phyloP scores from a whole-genome alignment of 1,140 invertebrate species.

The Oryctes rhinoceros region DNA sequence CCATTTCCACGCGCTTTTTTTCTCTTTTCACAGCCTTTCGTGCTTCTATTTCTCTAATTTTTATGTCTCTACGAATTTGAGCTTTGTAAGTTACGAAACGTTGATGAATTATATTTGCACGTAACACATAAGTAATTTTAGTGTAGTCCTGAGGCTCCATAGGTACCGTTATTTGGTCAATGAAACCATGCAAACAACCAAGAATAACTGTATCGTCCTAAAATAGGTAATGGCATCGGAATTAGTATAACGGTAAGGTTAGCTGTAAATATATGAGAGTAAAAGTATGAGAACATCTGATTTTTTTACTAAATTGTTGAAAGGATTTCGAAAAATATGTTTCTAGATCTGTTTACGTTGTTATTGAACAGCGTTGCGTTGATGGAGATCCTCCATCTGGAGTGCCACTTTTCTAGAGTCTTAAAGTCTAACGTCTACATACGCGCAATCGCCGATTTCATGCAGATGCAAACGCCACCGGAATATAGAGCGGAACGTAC shows the following conservation, averaged over 20 bases:
- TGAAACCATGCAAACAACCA: conserved; percentile 65
- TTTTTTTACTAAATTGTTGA: too few relatives aligned
- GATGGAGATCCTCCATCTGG: too few relatives aligned
- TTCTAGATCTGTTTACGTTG: too few relatives aligned
- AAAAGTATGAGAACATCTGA: too few relatives aligned
- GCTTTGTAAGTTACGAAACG: conserved; percentile 70
- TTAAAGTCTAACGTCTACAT: too few relatives aligned
- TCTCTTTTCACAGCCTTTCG: conserved; percentile 65
- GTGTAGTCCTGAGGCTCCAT: conserved; percentile 60
- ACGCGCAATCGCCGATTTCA: too few relatives aligned
- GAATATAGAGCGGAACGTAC: too few relatives aligned
- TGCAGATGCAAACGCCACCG: too few relatives aligned
- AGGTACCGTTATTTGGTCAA: conserved; percentile 66
- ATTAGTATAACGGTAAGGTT: not conserved
- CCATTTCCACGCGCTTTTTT: conserved; percentile 65
- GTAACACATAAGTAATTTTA: conserved; percentile 62
- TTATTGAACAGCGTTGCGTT: too few relatives aligned
- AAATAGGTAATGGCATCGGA: conserved; percentile 30
- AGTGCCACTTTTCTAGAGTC: too few relatives aligned
- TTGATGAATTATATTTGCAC: conserved; percentile 60
- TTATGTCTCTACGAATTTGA: conserved; percentile 63
- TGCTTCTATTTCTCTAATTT: conserved; percentile 59
- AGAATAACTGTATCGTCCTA: conserved; percentile 62
- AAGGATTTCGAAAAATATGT: too few relatives aligned
- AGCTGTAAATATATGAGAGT: too few relatives aligned